Percentiles rank a stretch among this genome's conserved stretches.
phyloP scores from a whole-genome alignment of 1,140 invertebrate genomes.

The Oreohelix idahoensis region DNA sequence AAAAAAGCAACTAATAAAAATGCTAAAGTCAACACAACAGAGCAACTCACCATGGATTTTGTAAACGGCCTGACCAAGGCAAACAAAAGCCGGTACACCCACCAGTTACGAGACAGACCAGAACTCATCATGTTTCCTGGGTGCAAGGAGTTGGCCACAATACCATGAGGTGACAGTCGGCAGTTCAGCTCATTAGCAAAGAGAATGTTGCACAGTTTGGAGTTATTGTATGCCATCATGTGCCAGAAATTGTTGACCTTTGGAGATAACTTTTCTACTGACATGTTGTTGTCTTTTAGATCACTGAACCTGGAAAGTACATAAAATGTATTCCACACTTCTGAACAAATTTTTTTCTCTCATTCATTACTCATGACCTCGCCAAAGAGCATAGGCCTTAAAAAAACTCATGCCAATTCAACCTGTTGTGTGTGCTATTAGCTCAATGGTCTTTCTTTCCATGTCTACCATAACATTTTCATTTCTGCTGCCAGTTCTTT shows the following conservation, averaged over 20 bases:
- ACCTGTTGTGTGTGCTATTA: too few relatives aligned
- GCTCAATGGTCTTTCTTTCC: too few relatives aligned
- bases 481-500: too few relatives aligned
- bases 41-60: slow-evolving; percentile 87
- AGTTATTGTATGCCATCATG: slow-evolving; percentile 90
- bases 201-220: slow-evolving; percentile 91
- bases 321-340: too few relatives aligned
- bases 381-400: too few relatives aligned
- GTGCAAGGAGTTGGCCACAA: slow-evolving; percentile 88
- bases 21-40: too few relatives aligned
- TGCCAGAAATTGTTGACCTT: slow-evolving; percentile 79
- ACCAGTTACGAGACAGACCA: slow-evolving; percentile 85
- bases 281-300: slow-evolving; percentile 77
- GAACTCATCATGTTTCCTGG: slow-evolving; percentile 92
- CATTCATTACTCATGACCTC: too few relatives aligned
- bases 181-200: slow-evolving; percentile 84
- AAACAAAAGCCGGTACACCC: slow-evolving; percentile 85
- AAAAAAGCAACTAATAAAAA: too few relatives aligned
- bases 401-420: too few relatives aligned
- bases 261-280: slow-evolving; percentile 77
- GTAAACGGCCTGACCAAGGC: slow-evolving; percentile 90
- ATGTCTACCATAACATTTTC: too few relatives aligned
- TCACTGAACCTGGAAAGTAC: slow-evolving; percentile 80
- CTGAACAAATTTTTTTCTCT: too few relatives aligned
- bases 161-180: slow-evolving; percentile 74